Evolutionary conservation across 2,888 invertebrate genomes (phyloP).

Genomic region (Drosophila quinaria): DNA sequence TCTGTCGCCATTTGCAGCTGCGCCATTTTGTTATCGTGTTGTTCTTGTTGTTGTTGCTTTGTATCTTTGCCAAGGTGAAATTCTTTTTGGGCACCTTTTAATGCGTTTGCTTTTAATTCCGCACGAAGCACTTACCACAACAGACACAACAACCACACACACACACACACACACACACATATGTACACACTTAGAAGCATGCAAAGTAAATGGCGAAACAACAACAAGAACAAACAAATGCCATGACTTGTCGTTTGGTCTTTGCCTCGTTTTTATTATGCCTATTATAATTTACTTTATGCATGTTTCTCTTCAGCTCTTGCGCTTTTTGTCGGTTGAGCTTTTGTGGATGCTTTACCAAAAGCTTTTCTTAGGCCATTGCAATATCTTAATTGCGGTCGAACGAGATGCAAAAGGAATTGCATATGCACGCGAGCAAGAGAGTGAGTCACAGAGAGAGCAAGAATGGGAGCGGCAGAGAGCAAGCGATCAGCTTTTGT

Average conservation of each 20-base stretch:
- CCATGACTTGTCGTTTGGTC: slow-evolving; percentile 72
- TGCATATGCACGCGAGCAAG: slow-evolving; percentile 10
- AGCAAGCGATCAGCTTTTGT: slow-evolving; percentile 19
- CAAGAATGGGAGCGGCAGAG: background rate
- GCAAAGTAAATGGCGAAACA: slow-evolving; percentile 22
- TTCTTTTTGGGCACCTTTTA: slow-evolving; percentile 80
- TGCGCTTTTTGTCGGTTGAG: slow-evolving; percentile 41
- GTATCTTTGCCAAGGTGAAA: slow-evolving; percentile 71
- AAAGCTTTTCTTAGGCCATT: slow-evolving; percentile 46
- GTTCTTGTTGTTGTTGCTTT: slow-evolving; percentile 27
- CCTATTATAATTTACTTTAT: slow-evolving; percentile 82
- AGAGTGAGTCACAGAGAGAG: background rate
- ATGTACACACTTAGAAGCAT: slow-evolving; percentile 6
- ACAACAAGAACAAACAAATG: slow-evolving; percentile 32
- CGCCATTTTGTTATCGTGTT: slow-evolving; percentile 60
- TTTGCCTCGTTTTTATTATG: slow-evolving; percentile 75
- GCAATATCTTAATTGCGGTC: slow-evolving; percentile 74
- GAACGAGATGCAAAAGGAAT: slow-evolving; percentile 36
- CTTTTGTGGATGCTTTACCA: slow-evolving; percentile 51
- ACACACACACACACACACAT: slow-evolving; percentile 7
- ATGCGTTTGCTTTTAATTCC: slow-evolving; percentile 80
- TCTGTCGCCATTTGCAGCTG: slow-evolving; percentile 73
- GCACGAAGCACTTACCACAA: slow-evolving; percentile 71
- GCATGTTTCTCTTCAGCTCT: slow-evolving; percentile 54
- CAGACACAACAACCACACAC: slow-evolving; percentile 26